These are phyloP conservation scores for Hippocampus barbouri DNA, from an alignment of 2,113 vertebrate genomes.

Conservation along the genomic window DNA sequence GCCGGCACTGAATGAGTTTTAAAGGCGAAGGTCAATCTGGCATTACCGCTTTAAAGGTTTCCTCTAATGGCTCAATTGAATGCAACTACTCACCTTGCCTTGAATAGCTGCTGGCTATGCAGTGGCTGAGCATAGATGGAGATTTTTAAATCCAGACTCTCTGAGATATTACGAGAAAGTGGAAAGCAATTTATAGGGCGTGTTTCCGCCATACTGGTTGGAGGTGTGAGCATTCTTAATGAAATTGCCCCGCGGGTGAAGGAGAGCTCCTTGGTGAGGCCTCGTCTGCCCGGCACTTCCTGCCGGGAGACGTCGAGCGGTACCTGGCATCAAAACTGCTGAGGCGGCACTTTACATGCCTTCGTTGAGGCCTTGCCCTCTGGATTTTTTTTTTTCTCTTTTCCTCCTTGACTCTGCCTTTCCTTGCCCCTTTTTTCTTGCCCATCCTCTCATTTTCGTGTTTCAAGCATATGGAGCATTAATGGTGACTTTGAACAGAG, in stretches of 20 bases:
- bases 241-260: constrained; percentile 44
- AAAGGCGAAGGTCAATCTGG: constrained; percentile 68
- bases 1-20: constrained; percentile 50
- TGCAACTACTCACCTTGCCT: constrained; percentile 62
- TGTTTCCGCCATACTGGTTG: constrained; percentile 29
- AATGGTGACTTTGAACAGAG: constrained; percentile 19
- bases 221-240: constrained; percentile 50
- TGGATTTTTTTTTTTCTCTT: background rate
- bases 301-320: constrained; percentile 35
- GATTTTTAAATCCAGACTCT: constrained; percentile 53
- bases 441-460: constrained; percentile 10
- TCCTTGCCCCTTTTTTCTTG: constrained; percentile 23
- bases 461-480: constrained; percentile 24
- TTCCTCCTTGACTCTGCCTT: constrained; percentile 26
- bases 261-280: constrained; percentile 35
- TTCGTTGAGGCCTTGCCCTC: constrained; percentile 27
- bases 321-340: constrained; percentile 51
- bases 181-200: constrained; percentile 43
- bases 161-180: constrained; percentile 35
- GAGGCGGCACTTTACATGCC: constrained; percentile 27
- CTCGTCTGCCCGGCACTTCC: constrained; percentile 33
- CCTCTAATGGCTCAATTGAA: constrained; percentile 64
- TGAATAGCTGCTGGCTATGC: constrained; percentile 58
- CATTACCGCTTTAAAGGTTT: constrained; percentile 69
- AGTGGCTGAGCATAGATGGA: constrained; percentile 47